These are phyloP conservation scores for Drosophila burlai DNA, from an alignment of 1,140 invertebrate species.

Conservation along the genomic window DNA sequence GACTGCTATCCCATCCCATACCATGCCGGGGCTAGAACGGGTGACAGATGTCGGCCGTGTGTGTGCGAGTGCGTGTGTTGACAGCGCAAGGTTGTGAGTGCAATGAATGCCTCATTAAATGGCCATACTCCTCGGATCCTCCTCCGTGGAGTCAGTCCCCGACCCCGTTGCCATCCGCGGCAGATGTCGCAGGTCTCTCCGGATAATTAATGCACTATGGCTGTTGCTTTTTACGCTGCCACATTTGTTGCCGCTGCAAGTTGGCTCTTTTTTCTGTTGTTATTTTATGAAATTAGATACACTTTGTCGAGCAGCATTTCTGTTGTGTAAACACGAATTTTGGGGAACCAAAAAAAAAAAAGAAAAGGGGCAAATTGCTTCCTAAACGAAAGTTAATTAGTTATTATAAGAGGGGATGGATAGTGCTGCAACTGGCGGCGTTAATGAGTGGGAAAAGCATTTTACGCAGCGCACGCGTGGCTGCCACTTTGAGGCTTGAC, in stretches of 20 bases:
- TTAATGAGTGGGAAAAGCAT: constrained; percentile 72
- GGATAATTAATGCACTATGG: constrained; percentile 80
- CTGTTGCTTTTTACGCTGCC: constrained; percentile 80
- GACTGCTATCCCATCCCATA: not conserved
- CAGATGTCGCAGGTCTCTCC: constrained; percentile 75
- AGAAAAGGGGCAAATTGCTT: constrained; percentile 49
- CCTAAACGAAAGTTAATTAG: constrained; percentile 79
- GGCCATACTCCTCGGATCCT: constrained; percentile 23
- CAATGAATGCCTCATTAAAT: constrained; percentile 83
- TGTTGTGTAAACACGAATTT: constrained; percentile 74
- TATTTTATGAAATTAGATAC: constrained; percentile 78
- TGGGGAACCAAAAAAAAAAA: constrained; percentile 25
- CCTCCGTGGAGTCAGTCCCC: not conserved
- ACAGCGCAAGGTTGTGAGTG: constrained; percentile 80
- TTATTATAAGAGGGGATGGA: constrained; percentile 28
- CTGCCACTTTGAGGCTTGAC: constrained; percentile 24
- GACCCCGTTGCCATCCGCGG: constrained; percentile 23
- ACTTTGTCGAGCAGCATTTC: constrained; percentile 72
- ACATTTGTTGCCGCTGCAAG: constrained; percentile 58
- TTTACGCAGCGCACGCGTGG: constrained; percentile 56
- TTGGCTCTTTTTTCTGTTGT: constrained; percentile 36
- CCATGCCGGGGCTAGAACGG: constrained; percentile 41
- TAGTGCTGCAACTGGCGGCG: constrained; percentile 18
- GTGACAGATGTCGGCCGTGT: constrained; percentile 78
- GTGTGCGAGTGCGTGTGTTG: constrained; percentile 55